phyloP scores from a whole-genome alignment of 2,113 vertebrate genomes.

The Merops nubicus region DNA sequence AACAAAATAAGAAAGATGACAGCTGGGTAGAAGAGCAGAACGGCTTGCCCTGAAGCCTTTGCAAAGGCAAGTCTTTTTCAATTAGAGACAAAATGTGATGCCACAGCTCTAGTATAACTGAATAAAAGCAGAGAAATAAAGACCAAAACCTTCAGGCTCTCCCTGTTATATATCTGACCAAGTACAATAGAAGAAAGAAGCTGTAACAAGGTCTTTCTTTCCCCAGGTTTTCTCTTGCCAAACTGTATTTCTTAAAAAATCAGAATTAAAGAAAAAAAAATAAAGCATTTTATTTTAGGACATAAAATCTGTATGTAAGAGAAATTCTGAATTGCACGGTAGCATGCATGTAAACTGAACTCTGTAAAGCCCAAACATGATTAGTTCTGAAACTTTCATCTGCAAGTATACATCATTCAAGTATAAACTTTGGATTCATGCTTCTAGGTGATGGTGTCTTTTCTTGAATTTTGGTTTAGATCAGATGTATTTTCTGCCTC shows the following conservation, averaged over 20 bases:
- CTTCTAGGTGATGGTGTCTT: not conserved
- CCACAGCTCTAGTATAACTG: conserved; percentile 15
- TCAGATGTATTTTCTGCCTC: not conserved
- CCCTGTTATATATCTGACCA: not conserved
- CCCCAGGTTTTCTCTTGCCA: not conserved
- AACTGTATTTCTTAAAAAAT: not conserved
- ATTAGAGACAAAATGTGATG: conserved; percentile 53
- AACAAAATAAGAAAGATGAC: conserved; percentile 44
- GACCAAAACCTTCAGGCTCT: not conserved
- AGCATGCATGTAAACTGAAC: not conserved
- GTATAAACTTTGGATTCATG: not conserved
- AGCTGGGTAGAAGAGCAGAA: not conserved
- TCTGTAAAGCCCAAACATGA: not conserved
- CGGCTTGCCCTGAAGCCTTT: conserved; percentile 29
- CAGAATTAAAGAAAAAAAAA: not conserved
- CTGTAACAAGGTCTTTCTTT: not conserved
- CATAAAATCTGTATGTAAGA: not conserved
- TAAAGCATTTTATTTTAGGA: not conserved
- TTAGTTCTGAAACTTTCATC: not conserved
- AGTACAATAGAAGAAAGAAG: not conserved
- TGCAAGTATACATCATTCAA: not conserved
- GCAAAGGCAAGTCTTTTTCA: conserved; percentile 31
- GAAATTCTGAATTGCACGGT: not conserved
- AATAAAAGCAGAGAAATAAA: conserved; percentile 25
- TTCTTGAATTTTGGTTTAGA: not conserved